These are phyloP conservation scores for Mechanitis mazaeus DNA, from an alignment of 2,888 invertebrate species.

Conservation along the genomic window DNA sequence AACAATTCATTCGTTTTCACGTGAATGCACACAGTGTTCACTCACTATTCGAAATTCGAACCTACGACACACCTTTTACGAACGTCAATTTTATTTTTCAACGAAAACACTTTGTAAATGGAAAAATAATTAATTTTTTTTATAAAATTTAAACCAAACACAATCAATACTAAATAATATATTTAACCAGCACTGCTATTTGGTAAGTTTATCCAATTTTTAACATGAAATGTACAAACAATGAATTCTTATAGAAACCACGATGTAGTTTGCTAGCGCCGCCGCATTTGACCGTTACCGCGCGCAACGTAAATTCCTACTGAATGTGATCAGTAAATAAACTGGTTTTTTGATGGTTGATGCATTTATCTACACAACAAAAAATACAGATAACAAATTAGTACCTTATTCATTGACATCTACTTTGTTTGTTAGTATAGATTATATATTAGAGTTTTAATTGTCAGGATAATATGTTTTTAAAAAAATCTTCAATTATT, in stretches of 20 bases:
- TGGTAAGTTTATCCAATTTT: slow-evolving; percentile 30
- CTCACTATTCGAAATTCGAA: slow-evolving; percentile 58
- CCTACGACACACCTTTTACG: slow-evolving; percentile 51
- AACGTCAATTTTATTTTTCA: slow-evolving; percentile 18
- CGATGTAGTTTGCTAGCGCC: slow-evolving; percentile 17
- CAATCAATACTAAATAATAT: slow-evolving; percentile 15
- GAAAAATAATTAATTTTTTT: slow-evolving; percentile 19
- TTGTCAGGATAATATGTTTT: too few species aligned
- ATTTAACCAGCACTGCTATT: slow-evolving; percentile 26
- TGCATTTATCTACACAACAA: slow-evolving; percentile 9
- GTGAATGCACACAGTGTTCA: slow-evolving; percentile 56
- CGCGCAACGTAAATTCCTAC: slow-evolving; percentile 25
- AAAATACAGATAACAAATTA: neutral
- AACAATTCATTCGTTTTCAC: slow-evolving; percentile 53
- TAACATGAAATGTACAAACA: slow-evolving; percentile 41
- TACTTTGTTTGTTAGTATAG: neutral
- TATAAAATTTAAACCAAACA: slow-evolving; percentile 10
- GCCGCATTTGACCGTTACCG: slow-evolving; percentile 8
- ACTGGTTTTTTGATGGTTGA: slow-evolving; percentile 58
- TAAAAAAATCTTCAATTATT: too few species aligned
- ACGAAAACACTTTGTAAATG: slow-evolving; percentile 27
- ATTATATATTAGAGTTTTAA: too few species aligned
- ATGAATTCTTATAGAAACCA: slow-evolving; percentile 31
- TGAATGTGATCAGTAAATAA: slow-evolving; percentile 63
- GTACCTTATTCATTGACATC: slow-evolving; percentile 6